Percentiles rank a stretch among this genome's conserved stretches.
Conservation (phyloP, 2,797 vertebrate species). For the Poeciliopsis presidionis region DNA sequence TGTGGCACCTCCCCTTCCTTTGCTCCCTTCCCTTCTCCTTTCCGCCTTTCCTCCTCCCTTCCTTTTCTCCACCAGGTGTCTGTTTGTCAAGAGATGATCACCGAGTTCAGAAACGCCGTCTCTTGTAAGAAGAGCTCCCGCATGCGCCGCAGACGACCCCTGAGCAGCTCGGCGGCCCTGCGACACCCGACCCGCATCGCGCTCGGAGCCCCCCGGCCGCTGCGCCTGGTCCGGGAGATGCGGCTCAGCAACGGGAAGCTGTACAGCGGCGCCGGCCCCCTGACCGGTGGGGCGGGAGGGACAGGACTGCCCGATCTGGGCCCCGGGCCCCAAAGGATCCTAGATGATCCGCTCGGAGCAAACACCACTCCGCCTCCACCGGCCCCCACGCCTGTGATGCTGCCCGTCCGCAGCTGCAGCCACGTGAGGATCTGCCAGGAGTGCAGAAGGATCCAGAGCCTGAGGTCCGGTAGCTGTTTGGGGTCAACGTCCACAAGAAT, state of each 20-base stretch:
- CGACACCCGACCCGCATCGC: constrained; percentile 83
- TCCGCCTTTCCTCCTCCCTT: constrained; percentile 38
- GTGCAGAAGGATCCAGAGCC: constrained; percentile 91
- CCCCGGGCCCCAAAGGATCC: constrained; percentile 82
- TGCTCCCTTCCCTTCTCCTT: constrained; percentile 45
- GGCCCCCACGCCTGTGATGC: constrained; percentile 73
- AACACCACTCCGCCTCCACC: constrained; percentile 77
- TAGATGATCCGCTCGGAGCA: constrained; percentile 81
- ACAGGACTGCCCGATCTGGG: constrained; percentile 76
- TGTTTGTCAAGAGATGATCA: constrained; percentile 94
- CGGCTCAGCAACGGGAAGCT: constrained; percentile 93
- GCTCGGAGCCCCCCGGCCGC: constrained; percentile 83
- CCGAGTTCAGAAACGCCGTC: constrained; percentile 89
- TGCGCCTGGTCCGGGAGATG: constrained; percentile 89
- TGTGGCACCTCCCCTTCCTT: constrained; percentile 59
- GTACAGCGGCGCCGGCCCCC: constrained; percentile 85
- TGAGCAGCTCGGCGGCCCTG: constrained; percentile 75
- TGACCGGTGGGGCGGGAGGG: constrained; percentile 76
- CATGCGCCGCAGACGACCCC: constrained; percentile 84
- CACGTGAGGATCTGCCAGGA: constrained; percentile 94
- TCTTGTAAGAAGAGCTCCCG: constrained; percentile 93
- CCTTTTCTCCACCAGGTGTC: constrained; percentile 81
- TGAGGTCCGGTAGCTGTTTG: constrained; percentile 73
- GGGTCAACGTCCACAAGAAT: constrained; percentile 70
- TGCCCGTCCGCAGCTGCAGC: constrained; percentile 81